Evolutionary conservation across 2,113 vertebrate species (phyloP).

Genomic region (Planiliza haematocheilus): DNA sequence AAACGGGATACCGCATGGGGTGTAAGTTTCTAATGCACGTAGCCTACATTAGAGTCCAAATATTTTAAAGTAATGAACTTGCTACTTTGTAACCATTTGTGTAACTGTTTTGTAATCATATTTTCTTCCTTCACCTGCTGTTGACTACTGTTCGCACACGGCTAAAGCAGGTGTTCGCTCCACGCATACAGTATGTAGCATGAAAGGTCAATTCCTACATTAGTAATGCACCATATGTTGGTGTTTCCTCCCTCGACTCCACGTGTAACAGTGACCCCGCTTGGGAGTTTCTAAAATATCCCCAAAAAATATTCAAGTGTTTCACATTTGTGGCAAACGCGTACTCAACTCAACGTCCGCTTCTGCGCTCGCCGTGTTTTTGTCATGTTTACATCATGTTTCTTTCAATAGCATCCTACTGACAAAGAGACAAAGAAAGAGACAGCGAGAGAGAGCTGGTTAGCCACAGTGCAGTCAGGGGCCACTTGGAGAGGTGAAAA

Average conservation of each 20-base stretch:
- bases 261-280: no score
- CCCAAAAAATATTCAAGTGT: no score
- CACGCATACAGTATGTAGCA: background rate
- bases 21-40: no score
- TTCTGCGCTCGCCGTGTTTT: background rate
- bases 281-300: no score
- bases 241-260: background rate
- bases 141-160: background rate
- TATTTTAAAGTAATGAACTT: no score
- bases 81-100: background rate
- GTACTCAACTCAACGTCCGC: no score
- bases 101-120: background rate
- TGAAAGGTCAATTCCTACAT: constrained; percentile 1
- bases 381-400: constrained; percentile 3
- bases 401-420: background rate
- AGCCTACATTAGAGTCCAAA: no score
- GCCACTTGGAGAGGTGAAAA: constrained; percentile 68
- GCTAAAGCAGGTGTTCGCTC: constrained; percentile 5
- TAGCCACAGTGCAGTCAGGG: constrained; percentile 47
- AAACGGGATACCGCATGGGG: background rate
- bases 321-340: no score
- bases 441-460: constrained; percentile 10
- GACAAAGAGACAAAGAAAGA: constrained; percentile 18
- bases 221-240: constrained; percentile 6
- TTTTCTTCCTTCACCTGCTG: background rate